Evolutionary conservation across 2,113 vertebrate genomes (phyloP), one percentile per base, ranked within the genome.

Genomic region (Oryzias celebensis): DNA sequence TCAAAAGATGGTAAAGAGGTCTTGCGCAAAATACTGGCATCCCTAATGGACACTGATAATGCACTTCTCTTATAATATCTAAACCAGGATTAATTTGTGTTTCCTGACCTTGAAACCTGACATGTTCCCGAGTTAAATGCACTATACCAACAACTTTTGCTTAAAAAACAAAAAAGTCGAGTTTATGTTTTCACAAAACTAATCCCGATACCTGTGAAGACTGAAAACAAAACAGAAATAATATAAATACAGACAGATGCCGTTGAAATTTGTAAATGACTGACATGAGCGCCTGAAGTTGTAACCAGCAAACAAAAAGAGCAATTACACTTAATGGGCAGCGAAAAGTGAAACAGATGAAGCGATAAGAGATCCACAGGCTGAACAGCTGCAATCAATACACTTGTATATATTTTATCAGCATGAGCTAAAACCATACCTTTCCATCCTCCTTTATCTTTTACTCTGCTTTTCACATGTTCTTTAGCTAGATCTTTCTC

Each of bases 401-500:
- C 18, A 51, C 49, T 10, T 48, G 7, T 52, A 17, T 16, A 10
- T 50, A 18, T 28, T 17, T 14, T 52, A 7, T 16, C 26, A 31
- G 6, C 28, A 3, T 12, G 8, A 12, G 36, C 8, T 20, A 68
- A 59, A 20, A 49, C 36, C 24, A 22, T 7, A 8, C 28, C 48
- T 16, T 28, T 62, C 18, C 46, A 28, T 31, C 28, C 17, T 28
- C 45, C 13, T 20, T 46, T 18, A 16, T 66, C 20, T 65, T 53
- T 23, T 15, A 49, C 48, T 51, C 8, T 51, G 2, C 4, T 16
- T 17, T 41, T 53, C 52, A 12, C 46, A 22, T 52, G 26, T 59
- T 41, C 66, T 60, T 13, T 58, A 20, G 7, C 45, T 62, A 52
- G 26, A 23, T 55, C 31, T 58, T 53, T 48, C 55, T 62, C 60